Conservation (phyloP, 1,140 invertebrate species). For the Idris sp. region DNA sequence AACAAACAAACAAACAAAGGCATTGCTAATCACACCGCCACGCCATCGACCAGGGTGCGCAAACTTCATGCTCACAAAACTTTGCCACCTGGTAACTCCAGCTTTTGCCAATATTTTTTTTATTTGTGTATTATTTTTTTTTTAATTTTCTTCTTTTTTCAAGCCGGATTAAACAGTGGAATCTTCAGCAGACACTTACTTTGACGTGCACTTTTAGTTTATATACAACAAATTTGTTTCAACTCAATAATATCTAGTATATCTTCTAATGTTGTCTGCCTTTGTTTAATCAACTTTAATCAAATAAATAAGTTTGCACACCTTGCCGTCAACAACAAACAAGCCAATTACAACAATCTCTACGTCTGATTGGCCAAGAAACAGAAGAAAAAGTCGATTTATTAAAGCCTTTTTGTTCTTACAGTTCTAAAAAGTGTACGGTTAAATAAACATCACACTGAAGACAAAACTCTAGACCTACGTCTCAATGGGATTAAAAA, state of each 20-base stretch:
- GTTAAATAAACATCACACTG: slow-evolving; percentile 16
- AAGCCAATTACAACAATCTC: slow-evolving; percentile 57
- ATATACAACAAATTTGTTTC: no score
- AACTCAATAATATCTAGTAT: no score
- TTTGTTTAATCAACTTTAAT: background rate
- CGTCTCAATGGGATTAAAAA: no score
- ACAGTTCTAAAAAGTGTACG: slow-evolving; percentile 1
- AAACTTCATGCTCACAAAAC: no score
- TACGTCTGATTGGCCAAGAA: slow-evolving; percentile 7
- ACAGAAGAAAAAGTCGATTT: slow-evolving; percentile 19
- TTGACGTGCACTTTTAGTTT: no score
- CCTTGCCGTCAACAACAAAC: slow-evolving; percentile 60
- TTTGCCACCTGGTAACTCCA: no score
- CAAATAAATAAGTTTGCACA: slow-evolving; percentile 21
- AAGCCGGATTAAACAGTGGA: no score
- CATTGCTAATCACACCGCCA: slow-evolving; percentile 69
- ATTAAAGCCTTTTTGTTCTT: slow-evolving; percentile 4
- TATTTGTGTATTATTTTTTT: no score
- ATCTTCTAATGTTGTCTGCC: no score
- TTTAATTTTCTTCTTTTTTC: no score
- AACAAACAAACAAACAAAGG: slow-evolving; percentile 78
- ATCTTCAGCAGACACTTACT: no score
- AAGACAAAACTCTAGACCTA: slow-evolving; percentile 17
- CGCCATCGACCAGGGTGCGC: slow-evolving; percentile 27
- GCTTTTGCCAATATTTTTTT: no score